Conservation (phyloP, 1,140 invertebrate genomes). For the Orchestia grillus region DNA sequence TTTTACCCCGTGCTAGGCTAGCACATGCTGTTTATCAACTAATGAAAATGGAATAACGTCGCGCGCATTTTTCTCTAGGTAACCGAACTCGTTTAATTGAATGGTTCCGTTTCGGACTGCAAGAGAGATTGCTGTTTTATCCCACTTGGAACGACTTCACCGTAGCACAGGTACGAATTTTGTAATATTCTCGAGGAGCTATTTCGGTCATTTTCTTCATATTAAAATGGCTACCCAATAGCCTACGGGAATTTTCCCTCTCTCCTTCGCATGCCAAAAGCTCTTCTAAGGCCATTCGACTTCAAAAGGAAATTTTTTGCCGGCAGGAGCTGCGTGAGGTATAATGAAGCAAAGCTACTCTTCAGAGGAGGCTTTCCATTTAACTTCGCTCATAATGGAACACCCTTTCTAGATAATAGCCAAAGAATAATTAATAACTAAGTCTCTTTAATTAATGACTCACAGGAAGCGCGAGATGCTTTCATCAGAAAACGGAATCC, state of each 20-base stretch:
- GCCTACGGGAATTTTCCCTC: neutral
- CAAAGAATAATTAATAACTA: constrained; percentile 51
- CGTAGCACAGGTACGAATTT: neutral
- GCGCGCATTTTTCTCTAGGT: too few relatives aligned
- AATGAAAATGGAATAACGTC: too few relatives aligned
- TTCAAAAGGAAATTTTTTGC: neutral
- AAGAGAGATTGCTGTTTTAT: neutral
- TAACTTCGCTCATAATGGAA: constrained; percentile 39
- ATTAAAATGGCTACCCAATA: neutral
- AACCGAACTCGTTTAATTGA: neutral
- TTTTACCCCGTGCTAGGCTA: too few relatives aligned
- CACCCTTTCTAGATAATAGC: constrained; percentile 26
- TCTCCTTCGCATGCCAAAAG: neutral
- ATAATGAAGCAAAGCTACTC: constrained; percentile 31
- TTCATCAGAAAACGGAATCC: constrained; percentile 17
- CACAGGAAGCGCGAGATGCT: neutral
- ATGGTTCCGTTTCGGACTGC: neutral
- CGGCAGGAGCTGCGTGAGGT: neutral
- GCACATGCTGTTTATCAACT: too few relatives aligned
- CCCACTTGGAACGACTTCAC: neutral
- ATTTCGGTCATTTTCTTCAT: neutral
- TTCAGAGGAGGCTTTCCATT: constrained; percentile 38
- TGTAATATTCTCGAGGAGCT: neutral
- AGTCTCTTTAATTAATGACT: constrained; percentile 50
- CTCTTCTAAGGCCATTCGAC: constrained; percentile 5